These are phyloP conservation scores for Dromius quadrimaculatus DNA, from an alignment of 2,888 invertebrate genomes.

Conservation along the genomic window DNA sequence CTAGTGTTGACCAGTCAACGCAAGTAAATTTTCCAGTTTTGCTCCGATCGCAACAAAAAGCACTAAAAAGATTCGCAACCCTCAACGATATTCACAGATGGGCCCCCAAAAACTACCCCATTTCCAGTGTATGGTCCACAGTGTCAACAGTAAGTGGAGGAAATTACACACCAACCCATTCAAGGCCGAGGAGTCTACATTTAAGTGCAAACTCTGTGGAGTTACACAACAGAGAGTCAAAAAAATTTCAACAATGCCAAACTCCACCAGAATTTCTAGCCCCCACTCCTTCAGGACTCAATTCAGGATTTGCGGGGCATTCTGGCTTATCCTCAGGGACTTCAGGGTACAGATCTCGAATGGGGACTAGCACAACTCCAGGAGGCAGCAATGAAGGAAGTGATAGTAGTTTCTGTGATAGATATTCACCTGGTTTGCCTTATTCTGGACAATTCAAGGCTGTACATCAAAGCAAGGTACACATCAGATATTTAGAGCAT, in stretches of 20 bases:
- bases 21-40: conserved; percentile 39
- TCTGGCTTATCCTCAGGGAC: neutral
- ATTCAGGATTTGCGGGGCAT: neutral
- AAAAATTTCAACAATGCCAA: neutral
- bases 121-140: neutral
- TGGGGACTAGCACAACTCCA: neutral
- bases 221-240: neutral
- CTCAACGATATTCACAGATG: conserved; percentile 22
- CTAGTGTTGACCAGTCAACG: conserved; percentile 28
- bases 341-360: neutral
- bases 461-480: conserved; percentile 43
- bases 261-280: neutral
- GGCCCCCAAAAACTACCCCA: neutral
- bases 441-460: conserved; percentile 25
- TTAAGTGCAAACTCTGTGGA: neutral
- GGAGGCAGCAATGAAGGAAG: conserved; percentile 13
- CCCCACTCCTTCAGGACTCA: neutral
- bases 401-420: conserved; percentile 18
- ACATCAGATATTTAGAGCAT: neutral
- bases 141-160: neutral
- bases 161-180: too few species aligned
- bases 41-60: conserved; percentile 25
- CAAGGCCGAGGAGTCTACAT: neutral
- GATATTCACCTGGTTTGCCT: neutral
- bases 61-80: conserved; percentile 35